Evolutionary conservation across 2,113 vertebrate species (phyloP).

Genomic region (Oreamnos americanus): DNA sequence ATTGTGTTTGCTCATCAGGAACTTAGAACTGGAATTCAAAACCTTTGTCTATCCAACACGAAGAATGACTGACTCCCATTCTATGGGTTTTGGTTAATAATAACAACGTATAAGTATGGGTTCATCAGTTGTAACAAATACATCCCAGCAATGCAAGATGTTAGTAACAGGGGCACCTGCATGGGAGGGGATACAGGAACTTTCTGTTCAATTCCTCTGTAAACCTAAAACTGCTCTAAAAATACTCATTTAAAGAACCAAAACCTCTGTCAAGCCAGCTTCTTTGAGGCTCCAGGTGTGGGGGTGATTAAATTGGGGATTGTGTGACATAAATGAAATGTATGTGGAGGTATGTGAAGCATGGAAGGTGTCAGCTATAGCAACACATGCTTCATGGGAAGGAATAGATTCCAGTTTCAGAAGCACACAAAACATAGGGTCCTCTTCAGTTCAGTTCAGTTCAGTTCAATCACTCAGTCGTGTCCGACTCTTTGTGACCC

Average conservation of each 20-base stretch:
- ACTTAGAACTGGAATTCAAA: not conserved
- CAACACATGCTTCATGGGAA: accelerated
- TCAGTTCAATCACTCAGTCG: not conserved
- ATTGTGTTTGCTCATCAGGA: not conserved
- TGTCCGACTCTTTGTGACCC: not conserved
- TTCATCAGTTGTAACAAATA: not conserved
- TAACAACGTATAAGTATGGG: not conserved
- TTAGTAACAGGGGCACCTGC: not conserved
- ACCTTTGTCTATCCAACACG: not conserved
- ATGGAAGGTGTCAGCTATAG: not conserved
- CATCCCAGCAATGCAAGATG: not conserved
- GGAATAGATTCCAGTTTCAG: not conserved
- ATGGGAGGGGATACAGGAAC: not conserved
- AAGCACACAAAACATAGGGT: not conserved
- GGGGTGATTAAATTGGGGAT: not conserved
- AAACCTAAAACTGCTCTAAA: not conserved
- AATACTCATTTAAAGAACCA: not conserved
- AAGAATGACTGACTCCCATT: not conserved
- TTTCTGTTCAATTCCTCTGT: not conserved
- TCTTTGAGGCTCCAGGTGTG: not conserved
- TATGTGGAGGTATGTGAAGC: not conserved
- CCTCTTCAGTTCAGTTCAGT: not conserved
- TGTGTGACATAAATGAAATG: not conserved
- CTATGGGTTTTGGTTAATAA: not conserved
- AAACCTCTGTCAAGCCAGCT: not conserved